Conservation (phyloP, 2,797 vertebrate species). For the Poecilia picta region DNA sequence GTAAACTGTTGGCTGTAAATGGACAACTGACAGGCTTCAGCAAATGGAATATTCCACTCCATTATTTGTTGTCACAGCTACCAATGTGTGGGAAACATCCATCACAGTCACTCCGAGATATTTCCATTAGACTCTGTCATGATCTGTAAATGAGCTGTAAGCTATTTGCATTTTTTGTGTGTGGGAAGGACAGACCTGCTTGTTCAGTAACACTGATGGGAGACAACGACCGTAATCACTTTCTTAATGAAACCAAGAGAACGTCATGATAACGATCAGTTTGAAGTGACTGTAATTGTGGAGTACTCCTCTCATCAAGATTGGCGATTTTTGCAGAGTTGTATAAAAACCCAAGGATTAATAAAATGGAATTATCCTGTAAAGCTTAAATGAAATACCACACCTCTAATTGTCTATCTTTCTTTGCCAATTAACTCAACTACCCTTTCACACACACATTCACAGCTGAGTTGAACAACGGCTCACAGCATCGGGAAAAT, state of each 20-base stretch:
- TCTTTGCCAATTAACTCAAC: conserved; percentile 1
- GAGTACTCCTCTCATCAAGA: conserved; percentile 19
- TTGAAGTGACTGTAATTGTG: conserved; percentile 4
- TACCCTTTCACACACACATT: background rate
- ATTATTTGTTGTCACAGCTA: background rate
- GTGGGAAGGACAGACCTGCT: background rate
- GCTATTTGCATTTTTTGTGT: conserved; percentile 6
- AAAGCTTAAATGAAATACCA: conserved; percentile 31
- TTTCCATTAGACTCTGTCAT: background rate
- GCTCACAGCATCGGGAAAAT: conserved; percentile 8
- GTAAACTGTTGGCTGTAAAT: background rate
- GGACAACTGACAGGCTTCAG: background rate
- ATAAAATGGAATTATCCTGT: conserved; percentile 50
- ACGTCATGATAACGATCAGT: conserved; percentile 39
- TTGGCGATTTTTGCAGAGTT: conserved; percentile 59
- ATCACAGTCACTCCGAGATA: background rate
- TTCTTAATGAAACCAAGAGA: conserved; percentile 21
- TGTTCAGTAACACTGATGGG: conserved; percentile 15
- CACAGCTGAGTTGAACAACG: background rate
- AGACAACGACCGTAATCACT: conserved; percentile 13
- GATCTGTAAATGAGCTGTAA: background rate
- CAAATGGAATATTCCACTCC: background rate
- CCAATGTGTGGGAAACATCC: background rate
- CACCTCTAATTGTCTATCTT: background rate
- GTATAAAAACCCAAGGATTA: conserved; percentile 46